Conservation (phyloP, 2,797 vertebrate genomes). For the Poecile montanus region DNA sequence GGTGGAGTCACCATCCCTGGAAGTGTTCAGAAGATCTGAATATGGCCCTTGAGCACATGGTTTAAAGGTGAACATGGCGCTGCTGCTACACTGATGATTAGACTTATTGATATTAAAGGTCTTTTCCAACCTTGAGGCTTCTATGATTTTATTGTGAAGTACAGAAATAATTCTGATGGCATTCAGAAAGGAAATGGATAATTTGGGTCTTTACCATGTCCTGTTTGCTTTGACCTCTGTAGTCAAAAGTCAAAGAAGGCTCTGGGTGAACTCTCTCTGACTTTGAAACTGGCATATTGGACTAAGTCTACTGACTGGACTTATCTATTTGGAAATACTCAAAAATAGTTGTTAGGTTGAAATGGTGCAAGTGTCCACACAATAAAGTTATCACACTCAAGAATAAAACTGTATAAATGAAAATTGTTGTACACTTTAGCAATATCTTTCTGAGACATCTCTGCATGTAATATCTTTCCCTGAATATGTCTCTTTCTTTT, state of each 20-base stretch:
- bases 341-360: not conserved
- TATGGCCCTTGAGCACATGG: not conserved
- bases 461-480: not conserved
- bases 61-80: not conserved
- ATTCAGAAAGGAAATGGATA: not conserved
- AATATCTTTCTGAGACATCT: constrained; percentile 12
- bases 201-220: not conserved
- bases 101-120: not conserved
- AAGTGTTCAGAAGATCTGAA: not conserved
- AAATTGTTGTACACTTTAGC: not conserved
- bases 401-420: not conserved
- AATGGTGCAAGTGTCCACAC: not conserved
- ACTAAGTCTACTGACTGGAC: not conserved
- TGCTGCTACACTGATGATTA: not conserved
- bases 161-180: not conserved
- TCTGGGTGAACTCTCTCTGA: not conserved
- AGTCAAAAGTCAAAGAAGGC: not conserved
- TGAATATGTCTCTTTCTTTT: constrained; percentile 13
- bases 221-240: not conserved
- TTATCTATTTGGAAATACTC: not conserved
- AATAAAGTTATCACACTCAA: not conserved
- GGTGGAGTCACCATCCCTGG: not conserved
- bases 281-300: not conserved
- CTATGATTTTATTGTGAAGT: not conserved
- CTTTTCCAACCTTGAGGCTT: not conserved